A percentile compares a stretch with the other conserved stretches of the same genome.
These are phyloP conservation scores for Drosophila ercepeae DNA, from an alignment of 1,140 invertebrate genomes.

Conservation along the genomic window DNA sequence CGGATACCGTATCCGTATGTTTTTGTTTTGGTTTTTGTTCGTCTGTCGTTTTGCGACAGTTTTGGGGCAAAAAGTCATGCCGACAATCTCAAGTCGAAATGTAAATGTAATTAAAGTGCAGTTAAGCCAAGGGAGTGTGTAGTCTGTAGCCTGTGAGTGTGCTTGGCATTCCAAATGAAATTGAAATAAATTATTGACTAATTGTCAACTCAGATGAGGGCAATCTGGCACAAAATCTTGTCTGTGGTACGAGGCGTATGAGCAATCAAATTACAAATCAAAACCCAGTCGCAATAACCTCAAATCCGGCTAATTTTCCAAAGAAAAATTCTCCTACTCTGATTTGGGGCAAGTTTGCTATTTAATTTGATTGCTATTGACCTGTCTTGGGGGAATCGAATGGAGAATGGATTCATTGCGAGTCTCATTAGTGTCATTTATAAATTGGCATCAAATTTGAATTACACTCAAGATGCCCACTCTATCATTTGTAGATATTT, in stretches of 20 bases:
- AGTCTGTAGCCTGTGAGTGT: constrained; percentile 34
- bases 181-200: constrained; percentile 83
- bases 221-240: constrained; percentile 33
- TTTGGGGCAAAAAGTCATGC: constrained; percentile 57
- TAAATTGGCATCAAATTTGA: constrained; percentile 47
- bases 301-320: constrained; percentile 65
- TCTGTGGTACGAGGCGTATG: constrained; percentile 38
- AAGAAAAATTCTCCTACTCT: constrained; percentile 31
- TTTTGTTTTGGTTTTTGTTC: neutral
- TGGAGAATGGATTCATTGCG: constrained; percentile 52
- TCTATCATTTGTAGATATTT: neutral
- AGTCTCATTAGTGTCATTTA: constrained; percentile 48
- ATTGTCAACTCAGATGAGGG: constrained; percentile 70
- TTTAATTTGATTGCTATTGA: constrained; percentile 73
- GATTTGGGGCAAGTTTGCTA: constrained; percentile 40
- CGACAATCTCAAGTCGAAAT: constrained; percentile 49
- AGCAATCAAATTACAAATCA: constrained; percentile 54
- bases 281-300: constrained; percentile 18
- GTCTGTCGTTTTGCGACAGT: constrained; percentile 25
- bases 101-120: constrained; percentile 80
- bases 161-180: constrained; percentile 74
- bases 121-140: constrained; percentile 43
- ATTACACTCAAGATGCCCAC: neutral
- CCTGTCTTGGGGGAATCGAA: constrained; percentile 27
- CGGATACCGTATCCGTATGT: neutral